Evolutionary conservation across 1,140 invertebrate genomes (phyloP).

Genomic region (Lanistes nyassanus): DNA sequence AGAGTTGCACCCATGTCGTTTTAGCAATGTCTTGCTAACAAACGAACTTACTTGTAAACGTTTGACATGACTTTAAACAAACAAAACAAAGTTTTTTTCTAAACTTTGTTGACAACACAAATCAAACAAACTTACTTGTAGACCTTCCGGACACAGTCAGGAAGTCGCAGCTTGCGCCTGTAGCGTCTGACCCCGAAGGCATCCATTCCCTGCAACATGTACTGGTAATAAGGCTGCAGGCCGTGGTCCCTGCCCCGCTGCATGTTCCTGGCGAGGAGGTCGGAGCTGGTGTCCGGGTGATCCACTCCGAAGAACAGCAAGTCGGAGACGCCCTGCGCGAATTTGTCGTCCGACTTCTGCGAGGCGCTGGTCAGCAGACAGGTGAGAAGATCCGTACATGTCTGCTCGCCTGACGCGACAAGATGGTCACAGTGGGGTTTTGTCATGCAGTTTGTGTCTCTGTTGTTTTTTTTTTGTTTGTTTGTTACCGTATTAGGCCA

Average conservation of each 20-base stretch:
- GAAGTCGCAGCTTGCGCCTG: background rate
- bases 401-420: background rate
- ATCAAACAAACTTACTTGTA: conserved; percentile 19
- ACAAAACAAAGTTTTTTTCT: too few relatives aligned
- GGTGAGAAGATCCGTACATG: background rate
- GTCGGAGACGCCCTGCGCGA: conserved; percentile 16
- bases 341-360: background rate
- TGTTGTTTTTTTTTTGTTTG: too few relatives aligned
- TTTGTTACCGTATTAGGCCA: too few relatives aligned
- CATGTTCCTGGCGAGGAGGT: conserved; percentile 71
- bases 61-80: too few relatives aligned
- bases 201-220: background rate
- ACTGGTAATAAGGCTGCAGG: conserved; percentile 68
- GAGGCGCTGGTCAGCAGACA: background rate
- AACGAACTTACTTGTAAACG: too few relatives aligned
- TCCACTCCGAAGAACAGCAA: conserved; percentile 19
- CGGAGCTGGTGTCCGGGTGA: conserved; percentile 11
- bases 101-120: too few relatives aligned
- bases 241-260: conserved; percentile 86
- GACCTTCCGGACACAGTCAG: background rate
- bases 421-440: too few relatives aligned
- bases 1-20: too few relatives aligned
- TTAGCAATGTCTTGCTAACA: too few relatives aligned
- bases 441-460: too few relatives aligned
- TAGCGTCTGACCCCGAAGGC: conserved; percentile 77